Evolutionary conservation across 2,888 invertebrate genomes (phyloP).

Genomic region (Bombylius major): DNA sequence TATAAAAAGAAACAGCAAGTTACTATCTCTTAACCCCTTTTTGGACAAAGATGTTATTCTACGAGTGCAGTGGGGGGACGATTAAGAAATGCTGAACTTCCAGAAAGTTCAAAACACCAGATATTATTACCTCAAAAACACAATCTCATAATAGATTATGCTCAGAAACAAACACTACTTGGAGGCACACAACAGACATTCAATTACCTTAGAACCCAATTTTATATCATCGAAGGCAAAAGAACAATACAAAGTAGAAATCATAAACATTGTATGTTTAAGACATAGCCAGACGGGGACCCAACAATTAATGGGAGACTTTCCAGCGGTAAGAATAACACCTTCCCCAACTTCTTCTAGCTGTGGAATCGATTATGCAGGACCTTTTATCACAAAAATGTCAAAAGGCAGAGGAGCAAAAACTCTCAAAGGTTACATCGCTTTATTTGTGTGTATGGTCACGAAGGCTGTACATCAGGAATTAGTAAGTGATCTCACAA

Average conservation of each 20-base stretch:
- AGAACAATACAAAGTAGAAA: background rate
- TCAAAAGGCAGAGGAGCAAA: background rate
- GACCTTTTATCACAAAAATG: background rate
- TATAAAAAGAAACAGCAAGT: too few species aligned
- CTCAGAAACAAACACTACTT: background rate
- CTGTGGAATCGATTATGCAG: background rate
- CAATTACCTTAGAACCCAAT: background rate
- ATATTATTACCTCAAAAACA: background rate
- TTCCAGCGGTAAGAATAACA: background rate
- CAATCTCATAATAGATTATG: background rate
- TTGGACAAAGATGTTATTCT: too few species aligned
- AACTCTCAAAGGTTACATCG: background rate
- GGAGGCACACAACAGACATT: background rate
- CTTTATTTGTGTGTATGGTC: background rate
- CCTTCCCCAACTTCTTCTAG: background rate
- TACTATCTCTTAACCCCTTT: too few species aligned
- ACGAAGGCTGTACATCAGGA: background rate
- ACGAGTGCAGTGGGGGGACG: too few species aligned
- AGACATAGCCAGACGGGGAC: background rate
- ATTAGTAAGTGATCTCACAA: background rate
- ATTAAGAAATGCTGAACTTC: too few species aligned
- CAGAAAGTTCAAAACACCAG: too few species aligned
- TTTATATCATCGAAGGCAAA: background rate
- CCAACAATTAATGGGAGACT: background rate
- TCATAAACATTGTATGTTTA: background rate